Evolutionary conservation across 2,113 vertebrate species (phyloP).

Genomic region (Scatophagus argus): DNA sequence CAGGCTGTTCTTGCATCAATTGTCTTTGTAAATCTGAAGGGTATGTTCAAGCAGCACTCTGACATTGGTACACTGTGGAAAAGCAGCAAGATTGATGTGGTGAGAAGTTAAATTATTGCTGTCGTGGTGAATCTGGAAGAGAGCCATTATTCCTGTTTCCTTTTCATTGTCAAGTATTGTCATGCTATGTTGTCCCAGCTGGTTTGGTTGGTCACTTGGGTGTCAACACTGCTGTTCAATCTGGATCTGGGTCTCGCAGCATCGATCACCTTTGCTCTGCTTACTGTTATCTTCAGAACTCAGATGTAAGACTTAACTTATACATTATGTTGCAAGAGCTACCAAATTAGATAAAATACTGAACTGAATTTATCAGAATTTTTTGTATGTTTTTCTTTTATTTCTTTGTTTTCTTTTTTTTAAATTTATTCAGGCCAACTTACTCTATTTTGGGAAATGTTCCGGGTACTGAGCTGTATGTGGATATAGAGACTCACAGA

Average conservation of each 20-base stretch:
- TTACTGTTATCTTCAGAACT: conserved; percentile 93
- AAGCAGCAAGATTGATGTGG: conserved; percentile 89
- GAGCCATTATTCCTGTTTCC: background rate
- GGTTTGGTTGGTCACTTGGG: conserved; percentile 93
- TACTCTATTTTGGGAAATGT: conserved; percentile 94
- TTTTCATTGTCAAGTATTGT: background rate
- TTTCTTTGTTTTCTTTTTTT: background rate
- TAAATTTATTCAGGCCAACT: conserved; percentile 84
- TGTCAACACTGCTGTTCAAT: conserved; percentile 90
- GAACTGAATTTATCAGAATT: too few relatives aligned
- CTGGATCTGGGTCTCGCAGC: conserved; percentile 91
- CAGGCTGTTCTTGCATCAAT: conserved; percentile 91
- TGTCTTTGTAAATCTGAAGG: conserved; percentile 93
- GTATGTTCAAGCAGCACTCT: conserved; percentile 91
- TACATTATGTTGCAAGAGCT: background rate
- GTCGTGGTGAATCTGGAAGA: background rate
- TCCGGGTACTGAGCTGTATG: conserved; percentile 89
- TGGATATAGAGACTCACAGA: conserved; percentile 88
- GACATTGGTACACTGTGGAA: conserved; percentile 90
- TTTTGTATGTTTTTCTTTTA: too few relatives aligned
- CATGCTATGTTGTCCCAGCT: conserved; percentile 68
- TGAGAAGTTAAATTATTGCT: conserved; percentile 70
- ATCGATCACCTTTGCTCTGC: conserved; percentile 88
- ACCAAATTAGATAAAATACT: background rate
- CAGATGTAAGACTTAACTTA: conserved; percentile 86